Base-by-base conservation (phyloP, 35 echinoderm and acorn worm species). In the Diadema setosum region DNA sequence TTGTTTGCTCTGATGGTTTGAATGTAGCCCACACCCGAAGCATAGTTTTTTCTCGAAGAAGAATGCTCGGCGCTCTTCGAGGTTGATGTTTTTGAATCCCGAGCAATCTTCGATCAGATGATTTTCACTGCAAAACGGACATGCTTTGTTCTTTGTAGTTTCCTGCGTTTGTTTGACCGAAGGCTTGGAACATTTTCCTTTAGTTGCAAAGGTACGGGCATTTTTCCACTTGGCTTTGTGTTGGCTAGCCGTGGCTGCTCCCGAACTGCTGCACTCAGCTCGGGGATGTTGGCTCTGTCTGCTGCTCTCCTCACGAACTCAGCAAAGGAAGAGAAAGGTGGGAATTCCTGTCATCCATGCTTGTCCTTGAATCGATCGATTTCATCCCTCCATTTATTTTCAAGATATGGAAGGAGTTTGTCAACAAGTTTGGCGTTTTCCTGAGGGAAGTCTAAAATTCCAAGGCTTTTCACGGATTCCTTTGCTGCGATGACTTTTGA, bases 341-440 rank as follows among this genome's bases (percentile, higher is more conserved):
- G 84, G 35, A 44, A 87, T 20, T 48, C 17, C 45, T 37, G 3
- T 17, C 1, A 42, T 44, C 78, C 78, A 0, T 82, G 3, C 20
- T 42, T 87, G 3, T 41, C 16, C 31, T 39, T 87, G 9, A 42
- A 40, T 1, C 8, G 15, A 14, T 44, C 39, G 0, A 87, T 70
- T 0, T 24, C 61, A 42, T 46, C 39, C 40, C 84, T 34, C 84
- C 84, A 87, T 42, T 87, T 87, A 25, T 17, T 41, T 43, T 87
- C 84, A 0, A 87, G 60, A 46, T 87, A 45, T 24, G 12, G 6
- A 11, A 65, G 84, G 1, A 87, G 39, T 26, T 87, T 87, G 41
- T 70, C 64, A 0, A 87, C 84, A 2, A 87, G 33, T 26, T 87
- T 70, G 14, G 64, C 84, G 32, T 87, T 87, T 76, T 87, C 84